Percentiles rank a stretch among this genome's conserved stretches.
These are phyloP conservation scores for Noctuana brunneofusca DNA, from an alignment of 2,888 invertebrate species.

Conservation along the genomic window DNA sequence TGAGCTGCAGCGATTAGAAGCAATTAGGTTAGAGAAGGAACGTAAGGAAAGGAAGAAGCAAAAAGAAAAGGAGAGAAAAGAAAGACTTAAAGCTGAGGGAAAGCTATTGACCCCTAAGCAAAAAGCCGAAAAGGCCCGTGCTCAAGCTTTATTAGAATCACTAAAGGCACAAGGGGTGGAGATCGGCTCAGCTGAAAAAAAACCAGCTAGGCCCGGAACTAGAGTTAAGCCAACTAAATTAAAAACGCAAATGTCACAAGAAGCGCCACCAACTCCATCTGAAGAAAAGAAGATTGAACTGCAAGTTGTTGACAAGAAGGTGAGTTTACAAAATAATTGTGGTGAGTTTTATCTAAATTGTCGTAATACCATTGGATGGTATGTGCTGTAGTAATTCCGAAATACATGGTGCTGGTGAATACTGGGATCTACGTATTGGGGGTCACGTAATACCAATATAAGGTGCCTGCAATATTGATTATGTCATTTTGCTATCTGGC, in stretches of 20 bases:
- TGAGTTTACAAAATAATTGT: conserved; percentile 39
- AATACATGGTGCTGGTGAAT: too few relatives aligned
- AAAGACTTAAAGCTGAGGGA: conserved; percentile 97
- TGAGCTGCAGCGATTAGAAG: conserved; percentile 88
- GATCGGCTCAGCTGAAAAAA: conserved; percentile 88
- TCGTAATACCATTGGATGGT: too few relatives aligned
- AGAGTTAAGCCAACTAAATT: conserved; percentile 88
- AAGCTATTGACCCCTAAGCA: conserved; percentile 96
- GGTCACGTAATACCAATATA: too few relatives aligned
- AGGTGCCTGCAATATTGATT: neutral
- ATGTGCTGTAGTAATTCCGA: too few relatives aligned
- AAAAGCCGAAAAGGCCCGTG: conserved; percentile 93
- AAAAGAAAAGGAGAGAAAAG: conserved; percentile 96
- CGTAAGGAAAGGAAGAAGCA: conserved; percentile 93
- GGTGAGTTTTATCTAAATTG: too few relatives aligned
- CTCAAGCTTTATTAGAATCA: conserved; percentile 94
- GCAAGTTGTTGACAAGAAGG: conserved; percentile 79
- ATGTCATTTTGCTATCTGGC: too few relatives aligned
- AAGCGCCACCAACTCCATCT: conserved; percentile 74
- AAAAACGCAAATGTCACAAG: conserved; percentile 85
- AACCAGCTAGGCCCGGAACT: conserved; percentile 86
- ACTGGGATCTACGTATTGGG: too few relatives aligned
- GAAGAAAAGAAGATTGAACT: conserved; percentile 77
- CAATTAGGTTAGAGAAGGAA: conserved; percentile 91
- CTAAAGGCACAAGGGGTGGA: conserved; percentile 94